These are phyloP conservation scores for Rhadinocentrus ornatus DNA, from an alignment of 2,797 vertebrate species.

Conservation along the genomic window DNA sequence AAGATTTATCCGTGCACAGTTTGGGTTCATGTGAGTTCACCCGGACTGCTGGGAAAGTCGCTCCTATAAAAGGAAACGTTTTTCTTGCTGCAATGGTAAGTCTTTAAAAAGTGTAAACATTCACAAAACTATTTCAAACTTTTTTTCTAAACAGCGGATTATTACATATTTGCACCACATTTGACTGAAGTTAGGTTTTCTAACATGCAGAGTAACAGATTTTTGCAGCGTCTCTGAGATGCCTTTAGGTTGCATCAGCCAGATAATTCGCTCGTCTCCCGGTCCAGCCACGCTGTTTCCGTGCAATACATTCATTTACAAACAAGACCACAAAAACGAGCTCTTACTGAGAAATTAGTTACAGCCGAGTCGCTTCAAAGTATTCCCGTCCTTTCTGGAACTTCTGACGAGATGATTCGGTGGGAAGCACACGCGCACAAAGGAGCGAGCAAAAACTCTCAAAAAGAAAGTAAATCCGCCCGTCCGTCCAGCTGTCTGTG, in stretches of 20 bases:
- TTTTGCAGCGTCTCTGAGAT: not conserved
- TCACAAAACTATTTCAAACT: not conserved
- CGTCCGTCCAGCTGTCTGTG: not conserved
- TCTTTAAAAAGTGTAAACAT: not conserved
- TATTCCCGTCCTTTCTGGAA: not conserved
- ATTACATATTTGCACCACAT: not conserved
- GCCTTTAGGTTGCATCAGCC: slow-evolving; percentile 62
- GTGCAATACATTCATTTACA: not conserved
- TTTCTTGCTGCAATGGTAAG: not conserved
- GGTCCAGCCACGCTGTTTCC: not conserved
- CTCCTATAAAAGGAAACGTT: slow-evolving; percentile 56
- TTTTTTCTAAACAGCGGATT: not conserved
- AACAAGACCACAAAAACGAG: not conserved
- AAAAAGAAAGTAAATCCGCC: too few relatives aligned
- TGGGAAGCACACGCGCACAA: not conserved
- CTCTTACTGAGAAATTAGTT: slow-evolving; percentile 28
- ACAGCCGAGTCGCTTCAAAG: not conserved
- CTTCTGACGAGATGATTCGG: slow-evolving; percentile 6
- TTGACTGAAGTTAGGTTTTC: not conserved
- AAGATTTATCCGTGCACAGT: not conserved
- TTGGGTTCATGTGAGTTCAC: slow-evolving; percentile 7
- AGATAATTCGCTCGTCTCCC: not conserved
- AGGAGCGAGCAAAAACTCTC: not conserved
- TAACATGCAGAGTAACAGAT: not conserved
- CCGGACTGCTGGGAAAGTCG: not conserved